Conservation (phyloP, 2,797 vertebrate genomes). For the Parotocinclus haroldoi region DNA sequence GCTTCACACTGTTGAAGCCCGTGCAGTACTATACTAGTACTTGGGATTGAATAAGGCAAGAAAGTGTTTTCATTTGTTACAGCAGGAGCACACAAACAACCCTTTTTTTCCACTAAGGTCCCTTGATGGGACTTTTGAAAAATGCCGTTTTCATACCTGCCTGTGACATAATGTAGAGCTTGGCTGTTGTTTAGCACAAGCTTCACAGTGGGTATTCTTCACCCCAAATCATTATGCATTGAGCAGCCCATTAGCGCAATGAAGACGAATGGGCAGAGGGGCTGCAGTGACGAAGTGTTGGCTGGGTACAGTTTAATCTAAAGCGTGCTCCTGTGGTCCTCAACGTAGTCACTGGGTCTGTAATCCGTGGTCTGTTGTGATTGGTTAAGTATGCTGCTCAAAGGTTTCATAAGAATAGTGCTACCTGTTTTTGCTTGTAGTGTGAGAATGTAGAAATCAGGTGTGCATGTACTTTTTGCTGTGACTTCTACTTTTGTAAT, state of each 20-base stretch:
- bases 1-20: constrained; percentile 6
- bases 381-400: constrained; percentile 3
- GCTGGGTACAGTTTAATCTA: constrained; percentile 55
- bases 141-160: constrained; percentile 58
- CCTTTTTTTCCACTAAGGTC: constrained; percentile 25
- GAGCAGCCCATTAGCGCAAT: constrained; percentile 79
- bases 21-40: constrained; percentile 3
- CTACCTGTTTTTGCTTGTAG: not conserved
- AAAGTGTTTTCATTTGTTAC: constrained; percentile 30
- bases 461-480: no score
- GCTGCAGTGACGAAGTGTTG: constrained; percentile 68
- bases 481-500: no score
- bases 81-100: constrained; percentile 14
- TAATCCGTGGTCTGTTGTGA: constrained; percentile 14
- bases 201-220: constrained; percentile 73
- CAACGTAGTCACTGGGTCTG: constrained; percentile 38
- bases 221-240: constrained; percentile 79
- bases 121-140: constrained; percentile 64
- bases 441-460: no score
- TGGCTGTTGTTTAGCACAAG: constrained; percentile 65
- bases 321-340: constrained; percentile 52
- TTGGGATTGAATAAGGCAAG: constrained; percentile 16
- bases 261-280: constrained; percentile 69
- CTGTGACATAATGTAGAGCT: constrained; percentile 56
- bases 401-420: not conserved